Percentiles rank a stretch among this genome's conserved stretches.
These are phyloP conservation scores for Siphamia tubifer DNA, from an alignment of 2,113 vertebrate genomes.

Conservation along the genomic window DNA sequence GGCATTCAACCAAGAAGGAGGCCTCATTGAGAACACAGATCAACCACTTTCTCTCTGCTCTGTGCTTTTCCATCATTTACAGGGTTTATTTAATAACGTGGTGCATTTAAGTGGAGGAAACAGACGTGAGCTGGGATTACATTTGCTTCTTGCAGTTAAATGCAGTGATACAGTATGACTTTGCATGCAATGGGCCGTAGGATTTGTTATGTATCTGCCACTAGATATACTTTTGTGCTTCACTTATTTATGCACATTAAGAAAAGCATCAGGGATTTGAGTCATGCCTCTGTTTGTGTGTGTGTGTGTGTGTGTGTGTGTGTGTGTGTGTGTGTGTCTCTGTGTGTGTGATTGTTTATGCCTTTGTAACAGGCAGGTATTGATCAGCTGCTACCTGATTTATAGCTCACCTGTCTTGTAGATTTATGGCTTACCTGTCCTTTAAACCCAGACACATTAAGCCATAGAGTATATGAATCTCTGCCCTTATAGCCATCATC, in stretches of 20 bases:
- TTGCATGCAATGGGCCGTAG: no score
- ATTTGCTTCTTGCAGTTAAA: neutral
- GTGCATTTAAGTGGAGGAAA: neutral
- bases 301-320: neutral
- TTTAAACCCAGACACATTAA: neutral
- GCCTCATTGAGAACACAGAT: slow-evolving; percentile 6
- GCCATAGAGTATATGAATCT: neutral
- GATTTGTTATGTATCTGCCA: no score
- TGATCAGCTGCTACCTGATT: neutral
- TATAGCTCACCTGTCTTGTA: no score
- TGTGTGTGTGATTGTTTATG: neutral
- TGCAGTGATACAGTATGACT: neutral
- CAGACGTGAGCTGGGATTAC: neutral
- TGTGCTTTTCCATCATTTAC: neutral
- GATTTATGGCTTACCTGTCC: neutral
- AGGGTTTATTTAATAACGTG: neutral
- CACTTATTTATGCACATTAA: no score
- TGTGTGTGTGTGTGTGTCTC: neutral
- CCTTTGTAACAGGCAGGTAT: neutral
- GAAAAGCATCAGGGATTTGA: no score
- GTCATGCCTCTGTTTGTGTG: neutral
- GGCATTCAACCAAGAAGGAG: neutral
- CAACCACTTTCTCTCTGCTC: slow-evolving; percentile 1
- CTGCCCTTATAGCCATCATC: neutral
- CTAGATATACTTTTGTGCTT: no score